Evolutionary conservation across 2,113 vertebrate genomes (phyloP).

Genomic region (Pachyramphus minor): DNA sequence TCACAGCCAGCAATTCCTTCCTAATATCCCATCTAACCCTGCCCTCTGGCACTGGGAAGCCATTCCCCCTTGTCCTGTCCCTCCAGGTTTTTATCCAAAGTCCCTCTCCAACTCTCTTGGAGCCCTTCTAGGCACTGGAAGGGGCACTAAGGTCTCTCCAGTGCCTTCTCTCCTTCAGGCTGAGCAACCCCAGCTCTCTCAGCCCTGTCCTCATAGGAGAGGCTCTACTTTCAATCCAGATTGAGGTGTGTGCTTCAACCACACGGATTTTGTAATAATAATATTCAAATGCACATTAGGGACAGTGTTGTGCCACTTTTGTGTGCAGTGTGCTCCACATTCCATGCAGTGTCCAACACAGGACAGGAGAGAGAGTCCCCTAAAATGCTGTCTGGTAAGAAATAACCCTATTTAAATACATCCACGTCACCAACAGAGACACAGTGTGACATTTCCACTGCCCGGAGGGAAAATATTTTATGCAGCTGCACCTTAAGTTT

Average conservation of each 20-base stretch:
- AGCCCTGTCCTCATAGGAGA: not conserved
- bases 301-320: not conserved
- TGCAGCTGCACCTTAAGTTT: slow-evolving; percentile 20
- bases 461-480: slow-evolving; percentile 33
- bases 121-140: not conserved
- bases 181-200: not conserved
- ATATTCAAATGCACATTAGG: not conserved
- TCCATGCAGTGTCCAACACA: not conserved
- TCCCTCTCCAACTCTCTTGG: not conserved
- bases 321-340: not conserved
- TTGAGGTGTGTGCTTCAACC: not conserved
- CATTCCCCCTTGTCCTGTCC: fast-evolving
- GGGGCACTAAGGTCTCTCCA: not conserved
- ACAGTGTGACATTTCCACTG: not conserved
- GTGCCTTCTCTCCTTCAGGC: not conserved
- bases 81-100: not conserved
- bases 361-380: not conserved
- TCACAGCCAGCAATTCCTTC: not conserved
- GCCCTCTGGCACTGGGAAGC: not conserved
- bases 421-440: not conserved
- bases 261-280: not conserved
- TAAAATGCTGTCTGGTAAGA: not conserved
- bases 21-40: not conserved
- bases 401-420: not conserved
- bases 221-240: not conserved